These are phyloP conservation scores for Tringa solitaria DNA, from an alignment of 2,113 vertebrate species.

Conservation along the genomic window DNA sequence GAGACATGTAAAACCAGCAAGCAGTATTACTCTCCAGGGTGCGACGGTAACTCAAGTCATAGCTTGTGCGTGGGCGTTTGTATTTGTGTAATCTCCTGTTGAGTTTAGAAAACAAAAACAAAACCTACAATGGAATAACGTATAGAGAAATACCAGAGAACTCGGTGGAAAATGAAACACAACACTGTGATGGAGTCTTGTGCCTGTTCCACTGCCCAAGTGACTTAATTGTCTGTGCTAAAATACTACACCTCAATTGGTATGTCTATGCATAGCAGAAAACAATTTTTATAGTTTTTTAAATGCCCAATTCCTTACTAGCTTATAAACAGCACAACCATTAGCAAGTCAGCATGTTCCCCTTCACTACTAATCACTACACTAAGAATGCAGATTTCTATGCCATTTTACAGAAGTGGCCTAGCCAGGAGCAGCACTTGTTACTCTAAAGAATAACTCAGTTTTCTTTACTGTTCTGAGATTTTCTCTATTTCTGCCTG, in stretches of 20 bases:
- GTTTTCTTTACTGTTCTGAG: background rate
- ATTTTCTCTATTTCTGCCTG: accelerated
- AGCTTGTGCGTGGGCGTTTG: slow-evolving; percentile 45
- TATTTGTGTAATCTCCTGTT: slow-evolving; percentile 26
- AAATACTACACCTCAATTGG: background rate
- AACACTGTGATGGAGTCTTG: background rate
- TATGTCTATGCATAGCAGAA: background rate
- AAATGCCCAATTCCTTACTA: background rate
- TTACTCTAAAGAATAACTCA: background rate
- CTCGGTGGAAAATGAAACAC: background rate
- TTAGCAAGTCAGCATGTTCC: background rate
- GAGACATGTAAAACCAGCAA: slow-evolving; percentile 71
- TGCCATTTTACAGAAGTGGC: background rate
- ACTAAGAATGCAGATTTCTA: background rate
- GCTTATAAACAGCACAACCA: background rate
- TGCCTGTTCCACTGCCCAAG: accelerated
- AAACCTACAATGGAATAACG: background rate
- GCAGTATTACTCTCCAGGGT: slow-evolving; percentile 66
- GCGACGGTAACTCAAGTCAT: slow-evolving; percentile 25
- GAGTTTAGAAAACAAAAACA: slow-evolving; percentile 55
- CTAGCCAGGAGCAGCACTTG: background rate
- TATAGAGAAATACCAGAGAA: background rate
- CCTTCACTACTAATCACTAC: background rate
- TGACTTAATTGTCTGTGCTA: background rate
- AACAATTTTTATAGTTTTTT: background rate